These are phyloP conservation scores for Limnodromus scolopaceus DNA, from an alignment of 2,797 vertebrate genomes.

Conservation along the genomic window DNA sequence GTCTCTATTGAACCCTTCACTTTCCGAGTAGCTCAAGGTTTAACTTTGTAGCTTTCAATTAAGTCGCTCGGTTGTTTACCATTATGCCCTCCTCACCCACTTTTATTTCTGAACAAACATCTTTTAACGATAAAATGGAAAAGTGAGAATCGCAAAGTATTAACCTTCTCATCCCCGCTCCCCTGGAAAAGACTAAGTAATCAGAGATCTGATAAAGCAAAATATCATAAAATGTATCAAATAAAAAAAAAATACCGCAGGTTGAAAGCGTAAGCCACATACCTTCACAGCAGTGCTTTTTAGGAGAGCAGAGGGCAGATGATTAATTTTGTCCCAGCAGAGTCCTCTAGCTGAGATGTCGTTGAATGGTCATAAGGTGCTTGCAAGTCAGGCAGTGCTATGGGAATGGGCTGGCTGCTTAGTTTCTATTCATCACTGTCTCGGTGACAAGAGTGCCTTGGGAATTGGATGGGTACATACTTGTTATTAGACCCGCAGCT, in stretches of 20 bases:
- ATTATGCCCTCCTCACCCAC: background rate
- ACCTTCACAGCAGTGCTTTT: background rate
- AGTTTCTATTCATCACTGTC: background rate
- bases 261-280: background rate
- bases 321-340: conserved; percentile 25
- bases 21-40: background rate
- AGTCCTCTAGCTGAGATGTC: background rate
- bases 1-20: background rate
- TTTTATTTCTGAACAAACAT: background rate
- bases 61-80: background rate
- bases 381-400: background rate
- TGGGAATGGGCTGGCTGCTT: background rate
- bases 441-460: background rate
- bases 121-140: background rate
- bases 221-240: background rate
- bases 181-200: background rate
- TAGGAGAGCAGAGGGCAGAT: background rate
- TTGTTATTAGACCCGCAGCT: background rate
- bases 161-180: background rate
- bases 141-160: background rate
- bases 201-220: background rate
- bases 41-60: background rate
- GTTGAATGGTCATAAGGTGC: background rate
- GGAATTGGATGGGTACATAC: background rate
- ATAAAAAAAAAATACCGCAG: background rate